These are phyloP conservation scores for Eretmochelys imbricata DNA, from an alignment of 2,113 vertebrate genomes.

Conservation along the genomic window DNA sequence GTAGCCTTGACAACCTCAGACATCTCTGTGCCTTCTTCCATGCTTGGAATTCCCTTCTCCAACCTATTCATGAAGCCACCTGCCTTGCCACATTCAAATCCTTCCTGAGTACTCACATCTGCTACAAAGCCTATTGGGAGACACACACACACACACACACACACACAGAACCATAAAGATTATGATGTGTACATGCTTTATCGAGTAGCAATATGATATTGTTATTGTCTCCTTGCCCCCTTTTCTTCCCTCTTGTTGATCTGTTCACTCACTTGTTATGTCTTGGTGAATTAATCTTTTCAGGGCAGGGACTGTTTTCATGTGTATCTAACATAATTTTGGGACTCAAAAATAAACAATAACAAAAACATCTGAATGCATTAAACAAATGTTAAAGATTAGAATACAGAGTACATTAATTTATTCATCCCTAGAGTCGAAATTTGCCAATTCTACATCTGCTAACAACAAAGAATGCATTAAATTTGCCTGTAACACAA, in stretches of 20 bases:
- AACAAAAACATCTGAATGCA: neutral
- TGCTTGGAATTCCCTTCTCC: neutral
- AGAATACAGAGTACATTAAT: neutral
- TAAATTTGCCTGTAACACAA: neutral
- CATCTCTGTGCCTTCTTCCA: neutral
- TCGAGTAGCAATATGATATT: neutral
- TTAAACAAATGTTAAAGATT: neutral
- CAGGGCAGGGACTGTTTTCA: neutral
- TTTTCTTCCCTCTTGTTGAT: neutral
- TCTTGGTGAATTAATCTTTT: neutral
- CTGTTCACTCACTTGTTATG: neutral
- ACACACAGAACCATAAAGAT: neutral
- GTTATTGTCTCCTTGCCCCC: neutral
- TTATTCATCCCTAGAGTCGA: neutral
- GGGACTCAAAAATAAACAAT: neutral
- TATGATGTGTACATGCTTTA: neutral
- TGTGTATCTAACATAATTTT: neutral
- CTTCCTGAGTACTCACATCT: neutral
- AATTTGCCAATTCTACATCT: neutral
- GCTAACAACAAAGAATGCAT: neutral
- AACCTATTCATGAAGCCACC: neutral
- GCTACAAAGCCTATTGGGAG: neutral
- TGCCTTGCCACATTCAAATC: neutral
- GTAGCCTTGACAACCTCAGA: neutral
- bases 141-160: accelerated